These are phyloP conservation scores for Misgurnus mizolepis DNA, from an alignment of 2,113 vertebrate genomes.

Conservation along the genomic window DNA sequence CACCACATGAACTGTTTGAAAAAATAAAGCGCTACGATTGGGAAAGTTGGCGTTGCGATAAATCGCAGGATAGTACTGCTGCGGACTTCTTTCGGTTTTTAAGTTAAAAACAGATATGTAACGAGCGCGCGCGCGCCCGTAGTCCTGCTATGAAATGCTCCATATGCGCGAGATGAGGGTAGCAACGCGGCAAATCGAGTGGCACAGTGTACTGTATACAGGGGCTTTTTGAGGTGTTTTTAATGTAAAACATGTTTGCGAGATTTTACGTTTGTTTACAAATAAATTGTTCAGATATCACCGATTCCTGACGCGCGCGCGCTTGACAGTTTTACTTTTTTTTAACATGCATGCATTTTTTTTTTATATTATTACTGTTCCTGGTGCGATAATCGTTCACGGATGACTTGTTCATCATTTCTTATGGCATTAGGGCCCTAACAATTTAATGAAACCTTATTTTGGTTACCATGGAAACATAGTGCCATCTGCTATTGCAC, in stretches of 20 bases:
- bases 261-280: neutral
- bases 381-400: neutral
- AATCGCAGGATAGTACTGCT: constrained; percentile 9
- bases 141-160: constrained; percentile 28
- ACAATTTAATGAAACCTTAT: constrained; percentile 42
- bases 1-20: neutral
- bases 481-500: constrained; percentile 43
- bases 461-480: constrained; percentile 47
- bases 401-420: constrained; percentile 1
- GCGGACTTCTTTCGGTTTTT: constrained; percentile 24
- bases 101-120: neutral
- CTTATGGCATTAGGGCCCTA: constrained; percentile 16
- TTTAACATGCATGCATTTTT: neutral
- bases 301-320: neutral
- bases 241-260: neutral
- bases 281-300: neutral
- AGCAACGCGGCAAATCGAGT: constrained; percentile 5
- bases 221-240: neutral
- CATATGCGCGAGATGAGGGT: constrained; percentile 26
- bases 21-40: neutral
- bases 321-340: neutral
- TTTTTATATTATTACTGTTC: neutral
- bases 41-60: constrained; percentile 19
- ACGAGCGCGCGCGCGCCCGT: constrained; percentile 5
- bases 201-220: neutral